Evolutionary conservation across 2,113 vertebrate genomes (phyloP).

Genomic region (Lepus europaeus): DNA sequence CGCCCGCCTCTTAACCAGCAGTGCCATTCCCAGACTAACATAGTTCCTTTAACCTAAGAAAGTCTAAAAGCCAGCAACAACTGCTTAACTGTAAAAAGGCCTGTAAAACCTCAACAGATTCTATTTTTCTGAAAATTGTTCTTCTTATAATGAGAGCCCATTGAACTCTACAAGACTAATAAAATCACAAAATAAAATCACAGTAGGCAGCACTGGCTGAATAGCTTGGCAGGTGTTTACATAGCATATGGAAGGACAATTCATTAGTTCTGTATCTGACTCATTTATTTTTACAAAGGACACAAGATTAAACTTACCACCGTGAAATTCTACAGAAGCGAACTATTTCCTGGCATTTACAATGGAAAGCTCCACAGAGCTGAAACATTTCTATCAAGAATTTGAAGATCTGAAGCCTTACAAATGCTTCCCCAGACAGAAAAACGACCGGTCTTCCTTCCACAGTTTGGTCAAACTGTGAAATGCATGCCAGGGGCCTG

Average conservation of each 20-base stretch:
- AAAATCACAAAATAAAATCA: slow-evolving; percentile 61
- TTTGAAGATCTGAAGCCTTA: slow-evolving; percentile 41
- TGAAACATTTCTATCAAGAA: slow-evolving; percentile 56
- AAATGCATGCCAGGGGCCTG: not conserved
- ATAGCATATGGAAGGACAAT: slow-evolving; percentile 12
- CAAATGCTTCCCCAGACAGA: not conserved
- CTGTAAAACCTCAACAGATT: not conserved
- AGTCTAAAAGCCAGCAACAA: slow-evolving; percentile 53
- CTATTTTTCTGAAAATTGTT: slow-evolving; percentile 55
- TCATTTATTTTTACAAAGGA: slow-evolving; percentile 47
- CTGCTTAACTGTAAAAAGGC: not conserved
- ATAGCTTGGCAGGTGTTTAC: slow-evolving; percentile 28
- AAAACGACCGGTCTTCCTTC: slow-evolving; percentile 17
- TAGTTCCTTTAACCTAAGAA: slow-evolving; percentile 28
- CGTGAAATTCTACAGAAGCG: not conserved
- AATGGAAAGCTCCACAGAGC: slow-evolving; percentile 17
- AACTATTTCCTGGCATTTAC: not conserved
- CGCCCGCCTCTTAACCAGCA: not conserved
- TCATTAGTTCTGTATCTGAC: slow-evolving; percentile 51
- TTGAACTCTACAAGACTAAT: not conserved
- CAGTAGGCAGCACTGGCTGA: slow-evolving; percentile 13
- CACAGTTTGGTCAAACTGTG: not conserved
- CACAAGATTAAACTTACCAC: slow-evolving; percentile 48
- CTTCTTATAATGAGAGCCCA: slow-evolving; percentile 16
- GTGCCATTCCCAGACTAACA: not conserved